Evolutionary conservation across 2,797 vertebrate genomes (phyloP).

Genomic region (Hapalemur alaotrensis): DNA sequence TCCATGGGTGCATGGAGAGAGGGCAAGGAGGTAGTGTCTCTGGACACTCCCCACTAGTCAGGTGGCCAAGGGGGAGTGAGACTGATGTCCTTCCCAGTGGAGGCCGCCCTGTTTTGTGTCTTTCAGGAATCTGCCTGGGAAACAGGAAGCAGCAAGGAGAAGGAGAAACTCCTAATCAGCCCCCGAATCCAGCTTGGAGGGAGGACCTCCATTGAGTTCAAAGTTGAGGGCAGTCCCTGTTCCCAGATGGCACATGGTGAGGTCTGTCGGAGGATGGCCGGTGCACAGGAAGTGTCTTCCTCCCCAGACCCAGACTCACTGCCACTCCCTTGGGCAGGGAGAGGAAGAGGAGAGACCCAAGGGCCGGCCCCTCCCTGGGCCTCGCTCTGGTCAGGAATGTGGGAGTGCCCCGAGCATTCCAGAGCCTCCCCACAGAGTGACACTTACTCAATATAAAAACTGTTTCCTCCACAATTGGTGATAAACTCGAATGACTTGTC

Average conservation of each 20-base stretch:
- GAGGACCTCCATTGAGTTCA: neutral
- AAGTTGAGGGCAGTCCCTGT: neutral
- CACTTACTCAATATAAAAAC: conserved; percentile 93
- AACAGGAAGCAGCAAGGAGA: neutral
- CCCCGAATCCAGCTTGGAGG: neutral
- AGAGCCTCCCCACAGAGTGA: neutral
- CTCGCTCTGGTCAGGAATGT: neutral
- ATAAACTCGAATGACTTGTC: conserved; percentile 93
- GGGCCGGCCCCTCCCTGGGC: neutral
- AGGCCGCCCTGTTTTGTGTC: neutral
- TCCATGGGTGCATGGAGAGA: neutral
- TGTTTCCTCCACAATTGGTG: conserved; percentile 90
- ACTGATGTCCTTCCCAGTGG: accelerated
- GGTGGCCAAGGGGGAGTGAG: neutral
- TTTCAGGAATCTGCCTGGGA: neutral
- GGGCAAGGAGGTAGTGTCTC: neutral
- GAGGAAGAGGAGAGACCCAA: neutral
- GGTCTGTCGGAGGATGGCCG: too few species aligned
- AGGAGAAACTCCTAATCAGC: neutral
- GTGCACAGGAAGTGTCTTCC: neutral
- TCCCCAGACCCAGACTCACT: neutral
- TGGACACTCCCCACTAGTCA: neutral
- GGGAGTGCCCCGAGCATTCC: neutral
- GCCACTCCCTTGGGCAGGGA: neutral
- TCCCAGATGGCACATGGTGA: accelerated